Evolutionary conservation across 2,888 invertebrate species (phyloP), one percentile per base, ranked within the genome.

Genomic region (Thera britannica): DNA sequence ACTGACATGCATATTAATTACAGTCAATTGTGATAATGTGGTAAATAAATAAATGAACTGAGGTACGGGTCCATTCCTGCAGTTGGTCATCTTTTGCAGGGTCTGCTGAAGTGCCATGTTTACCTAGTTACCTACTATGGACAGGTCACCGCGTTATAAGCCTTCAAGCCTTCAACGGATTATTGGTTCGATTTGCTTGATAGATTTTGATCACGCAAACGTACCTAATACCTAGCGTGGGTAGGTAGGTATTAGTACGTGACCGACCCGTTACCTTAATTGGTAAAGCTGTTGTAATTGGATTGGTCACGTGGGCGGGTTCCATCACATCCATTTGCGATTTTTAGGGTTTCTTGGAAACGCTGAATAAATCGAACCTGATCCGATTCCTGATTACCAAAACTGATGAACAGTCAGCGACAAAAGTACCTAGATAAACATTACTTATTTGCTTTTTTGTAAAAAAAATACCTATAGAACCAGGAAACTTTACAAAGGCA

Each of bases 171-270:
- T 6, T 7, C 51, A 52, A 34, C n/a, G 52, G 34, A 52, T 51
- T 36, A 58, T 48, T 12, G 58, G 7, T 41, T 11, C 6, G 44
- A 54, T 52, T 60, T 52, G 61, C n/a, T 52, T 44, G 52, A 46
- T 65, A 49, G 41, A 55, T 60, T 60, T 65, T 55, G 65, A 65
- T 65, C 65, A 60, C 49, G 60, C 55, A 23, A 56, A 60, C 65
- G 49, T 56, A 3, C 8, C 9, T 7, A 7, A 2, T 44, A 44
- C 44, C 44, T 44, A 46, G 23, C 44, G 9, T 52, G 9, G 34
- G 23, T 23, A 49, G 12, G 8, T 52, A 44, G 58, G 58, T 48
- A 35, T n/a, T 12, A 12, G 12, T 57, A 65, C 65, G 66, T 66
- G 66, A 57, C 65, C 23, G 61, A 58, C 34, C 60, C 49, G 57